phyloP scores from a whole-genome alignment of 2,888 invertebrate genomes.

The Choristoneura rosaceana region DNA sequence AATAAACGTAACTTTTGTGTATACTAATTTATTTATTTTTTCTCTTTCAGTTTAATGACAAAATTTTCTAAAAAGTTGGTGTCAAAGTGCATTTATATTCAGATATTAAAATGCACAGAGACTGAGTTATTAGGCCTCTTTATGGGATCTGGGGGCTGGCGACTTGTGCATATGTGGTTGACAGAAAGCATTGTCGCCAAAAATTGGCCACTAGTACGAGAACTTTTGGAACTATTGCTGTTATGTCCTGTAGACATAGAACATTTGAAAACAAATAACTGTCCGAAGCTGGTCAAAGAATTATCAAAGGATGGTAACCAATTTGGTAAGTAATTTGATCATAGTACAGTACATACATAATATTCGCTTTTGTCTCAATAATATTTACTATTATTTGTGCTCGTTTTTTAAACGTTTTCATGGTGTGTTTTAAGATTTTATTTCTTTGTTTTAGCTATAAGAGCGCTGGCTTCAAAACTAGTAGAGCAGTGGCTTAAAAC shows the following conservation, averaged over 20 bases:
- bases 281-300: constrained; percentile 96
- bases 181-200: constrained; percentile 93
- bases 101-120: constrained; percentile 95
- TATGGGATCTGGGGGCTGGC: constrained; percentile 97
- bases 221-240: constrained; percentile 93
- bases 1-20: background rate
- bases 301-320: constrained; percentile 93
- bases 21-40: constrained; percentile 45
- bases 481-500: constrained; percentile 96
- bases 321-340: constrained; percentile 87
- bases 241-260: constrained; percentile 96
- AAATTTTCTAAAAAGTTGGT: constrained; percentile 98
- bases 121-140: constrained; percentile 94
- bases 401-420: background rate
- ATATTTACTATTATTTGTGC: no score
- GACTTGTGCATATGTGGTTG: constrained; percentile 95
- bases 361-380: background rate
- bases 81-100: constrained; percentile 97
- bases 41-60: constrained; percentile 94
- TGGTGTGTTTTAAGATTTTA: constrained; percentile 42
- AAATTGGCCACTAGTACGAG: constrained; percentile 95
- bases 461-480: constrained; percentile 91
- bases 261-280: constrained; percentile 95
- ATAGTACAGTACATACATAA: background rate
- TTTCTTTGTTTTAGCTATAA: constrained; percentile 87